Percentiles rank a stretch among this genome's conserved stretches.
Conservation (phyloP, 64 coral and sea anemone genomes). For the Stylophora pistillata region DNA sequence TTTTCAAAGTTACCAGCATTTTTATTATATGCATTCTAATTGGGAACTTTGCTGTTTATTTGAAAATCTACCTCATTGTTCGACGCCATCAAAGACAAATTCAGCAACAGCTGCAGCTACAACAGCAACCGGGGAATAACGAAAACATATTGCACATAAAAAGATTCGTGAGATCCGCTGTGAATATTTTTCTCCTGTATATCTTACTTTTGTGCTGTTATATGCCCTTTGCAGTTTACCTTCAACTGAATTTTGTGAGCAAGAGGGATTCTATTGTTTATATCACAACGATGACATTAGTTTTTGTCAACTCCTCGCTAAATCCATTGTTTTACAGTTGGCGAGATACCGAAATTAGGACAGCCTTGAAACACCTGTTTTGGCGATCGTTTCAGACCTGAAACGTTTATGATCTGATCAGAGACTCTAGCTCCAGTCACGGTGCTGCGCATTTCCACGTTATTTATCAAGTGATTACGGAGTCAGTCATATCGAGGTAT, state of each 20-base stretch:
- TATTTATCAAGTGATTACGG: too few relatives aligned
- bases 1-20: too few relatives aligned
- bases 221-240: background rate
- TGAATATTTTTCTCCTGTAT: background rate
- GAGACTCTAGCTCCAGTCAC: too few relatives aligned
- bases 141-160: background rate
- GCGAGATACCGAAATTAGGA: background rate
- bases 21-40: background rate
- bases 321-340: background rate
- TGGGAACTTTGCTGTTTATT: background rate
- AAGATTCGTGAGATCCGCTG: background rate
- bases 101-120: background rate
- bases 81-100: background rate
- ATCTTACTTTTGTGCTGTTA: background rate
- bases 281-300: background rate
- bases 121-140: background rate
- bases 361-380: background rate
- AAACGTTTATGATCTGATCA: too few relatives aligned
- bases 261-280: background rate
- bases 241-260: too few relatives aligned
- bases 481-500: too few relatives aligned
- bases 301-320: background rate
- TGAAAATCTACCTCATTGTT: background rate
- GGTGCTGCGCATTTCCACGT: too few relatives aligned
- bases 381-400: background rate